These are phyloP conservation scores for Myxocyprinus asiaticus DNA, from an alignment of 2,113 vertebrate species.

Conservation along the genomic window DNA sequence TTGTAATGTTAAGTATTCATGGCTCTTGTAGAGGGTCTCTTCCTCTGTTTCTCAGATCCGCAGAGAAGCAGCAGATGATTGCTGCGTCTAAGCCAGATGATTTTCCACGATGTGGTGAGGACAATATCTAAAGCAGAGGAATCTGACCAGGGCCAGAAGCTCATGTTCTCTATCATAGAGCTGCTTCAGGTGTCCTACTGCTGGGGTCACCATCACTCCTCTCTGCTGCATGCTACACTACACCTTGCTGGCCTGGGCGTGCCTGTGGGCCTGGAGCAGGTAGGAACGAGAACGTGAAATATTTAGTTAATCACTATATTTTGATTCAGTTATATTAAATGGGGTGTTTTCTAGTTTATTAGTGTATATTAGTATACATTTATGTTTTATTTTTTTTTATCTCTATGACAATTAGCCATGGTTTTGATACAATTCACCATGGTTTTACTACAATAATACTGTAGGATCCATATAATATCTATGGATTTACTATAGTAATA, in stretches of 20 bases:
- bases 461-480: too few relatives aligned
- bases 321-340: too few relatives aligned
- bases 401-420: too few relatives aligned
- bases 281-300: too few relatives aligned
- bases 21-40: not conserved
- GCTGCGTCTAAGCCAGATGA: slow-evolving; percentile 63
- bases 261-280: slow-evolving; percentile 76
- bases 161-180: slow-evolving; percentile 61
- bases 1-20: not conserved
- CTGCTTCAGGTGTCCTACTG: slow-evolving; percentile 82
- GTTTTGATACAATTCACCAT: too few relatives aligned
- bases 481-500: too few relatives aligned
- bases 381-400: too few relatives aligned
- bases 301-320: too few relatives aligned
- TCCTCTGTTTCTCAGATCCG: slow-evolving; percentile 17
- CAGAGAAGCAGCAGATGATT: slow-evolving; percentile 22
- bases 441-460: too few relatives aligned
- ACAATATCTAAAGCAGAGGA: slow-evolving; percentile 62
- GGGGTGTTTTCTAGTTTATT: too few relatives aligned
- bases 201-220: slow-evolving; percentile 85
- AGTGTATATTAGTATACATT: too few relatives aligned
- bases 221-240: slow-evolving; percentile 83
- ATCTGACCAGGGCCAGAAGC: slow-evolving; percentile 62
- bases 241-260: slow-evolving; percentile 81
- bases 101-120: slow-evolving; percentile 77